phyloP scores from a whole-genome alignment of 1,140 invertebrate species.

The Gonatopus flavifemur region DNA sequence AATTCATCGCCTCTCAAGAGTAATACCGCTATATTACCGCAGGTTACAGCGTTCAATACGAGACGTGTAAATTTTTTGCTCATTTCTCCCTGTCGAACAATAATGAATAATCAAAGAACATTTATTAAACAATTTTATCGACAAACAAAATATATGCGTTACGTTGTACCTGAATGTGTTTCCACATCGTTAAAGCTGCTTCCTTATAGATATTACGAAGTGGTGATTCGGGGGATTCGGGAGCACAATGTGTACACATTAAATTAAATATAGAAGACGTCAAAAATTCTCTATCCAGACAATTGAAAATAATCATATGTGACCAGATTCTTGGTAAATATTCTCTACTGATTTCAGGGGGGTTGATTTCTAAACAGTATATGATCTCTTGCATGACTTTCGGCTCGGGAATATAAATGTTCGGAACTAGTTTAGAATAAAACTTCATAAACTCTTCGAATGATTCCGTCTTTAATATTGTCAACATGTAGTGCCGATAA shows the following conservation, averaged over 20 bases:
- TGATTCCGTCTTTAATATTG: conserved; percentile 64
- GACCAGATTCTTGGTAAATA: conserved; percentile 77
- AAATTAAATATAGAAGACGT: conserved; percentile 19
- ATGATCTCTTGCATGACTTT: conserved; percentile 71
- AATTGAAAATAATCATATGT: conserved; percentile 73
- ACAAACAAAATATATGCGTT: conserved; percentile 5
- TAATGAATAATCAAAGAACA: conserved; percentile 7
- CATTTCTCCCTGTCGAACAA: conserved; percentile 14
- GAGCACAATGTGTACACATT: conserved; percentile 17
- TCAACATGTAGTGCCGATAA: conserved; percentile 59
- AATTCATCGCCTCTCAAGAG: conserved; percentile 26
- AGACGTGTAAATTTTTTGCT: not conserved
- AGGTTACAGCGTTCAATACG: not conserved
- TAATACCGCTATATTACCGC: conserved; percentile 25
- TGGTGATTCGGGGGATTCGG: conserved; percentile 35
- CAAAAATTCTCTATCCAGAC: conserved; percentile 16
- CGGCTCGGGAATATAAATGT: conserved; percentile 78
- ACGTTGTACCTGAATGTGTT: conserved; percentile 20
- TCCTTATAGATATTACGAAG: conserved; percentile 23
- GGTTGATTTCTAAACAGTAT: conserved; percentile 64
- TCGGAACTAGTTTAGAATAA: conserved; percentile 75
- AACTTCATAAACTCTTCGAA: conserved; percentile 73
- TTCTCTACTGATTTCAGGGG: conserved; percentile 52
- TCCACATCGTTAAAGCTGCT: conserved; percentile 32
- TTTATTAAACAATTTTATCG: conserved; percentile 1